Conservation (phyloP, 2,113 vertebrate species). For the Zingel zingel region DNA sequence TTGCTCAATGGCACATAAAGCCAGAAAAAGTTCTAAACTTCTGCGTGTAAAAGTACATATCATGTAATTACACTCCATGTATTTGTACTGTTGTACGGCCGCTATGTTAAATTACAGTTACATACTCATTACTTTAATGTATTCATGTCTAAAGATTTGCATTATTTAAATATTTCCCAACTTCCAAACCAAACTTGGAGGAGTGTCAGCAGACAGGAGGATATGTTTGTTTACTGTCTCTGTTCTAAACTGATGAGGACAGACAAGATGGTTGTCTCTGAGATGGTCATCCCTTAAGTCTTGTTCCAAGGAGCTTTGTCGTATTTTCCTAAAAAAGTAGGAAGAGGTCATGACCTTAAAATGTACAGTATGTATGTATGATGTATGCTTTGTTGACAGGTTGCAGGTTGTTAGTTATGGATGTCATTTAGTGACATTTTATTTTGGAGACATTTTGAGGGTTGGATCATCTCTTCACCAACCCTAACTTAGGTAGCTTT, state of each 20-base stretch:
- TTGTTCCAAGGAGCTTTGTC: conserved; percentile 32
- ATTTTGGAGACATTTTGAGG: neutral
- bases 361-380: no score
- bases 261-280: conserved; percentile 63
- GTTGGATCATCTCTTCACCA: neutral
- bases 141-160: neutral
- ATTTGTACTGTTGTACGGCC: no score
- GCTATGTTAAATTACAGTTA: neutral
- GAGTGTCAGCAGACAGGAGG: neutral
- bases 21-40: no score
- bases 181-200: conserved; percentile 1
- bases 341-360: neutral
- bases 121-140: neutral
- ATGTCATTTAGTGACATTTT: neutral
- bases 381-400: neutral
- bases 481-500: neutral
- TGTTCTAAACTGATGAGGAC: conserved; percentile 18
- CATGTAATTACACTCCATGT: no score
- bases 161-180: neutral
- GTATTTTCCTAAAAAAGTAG: conserved; percentile 1
- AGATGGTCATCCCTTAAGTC: conserved; percentile 27
- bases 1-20: no score
- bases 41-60: no score
- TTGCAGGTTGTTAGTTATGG: neutral
- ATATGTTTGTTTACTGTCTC: conserved; percentile 34